Conservation (phyloP, 2,888 invertebrate genomes). For the Antheraea yamamai region DNA sequence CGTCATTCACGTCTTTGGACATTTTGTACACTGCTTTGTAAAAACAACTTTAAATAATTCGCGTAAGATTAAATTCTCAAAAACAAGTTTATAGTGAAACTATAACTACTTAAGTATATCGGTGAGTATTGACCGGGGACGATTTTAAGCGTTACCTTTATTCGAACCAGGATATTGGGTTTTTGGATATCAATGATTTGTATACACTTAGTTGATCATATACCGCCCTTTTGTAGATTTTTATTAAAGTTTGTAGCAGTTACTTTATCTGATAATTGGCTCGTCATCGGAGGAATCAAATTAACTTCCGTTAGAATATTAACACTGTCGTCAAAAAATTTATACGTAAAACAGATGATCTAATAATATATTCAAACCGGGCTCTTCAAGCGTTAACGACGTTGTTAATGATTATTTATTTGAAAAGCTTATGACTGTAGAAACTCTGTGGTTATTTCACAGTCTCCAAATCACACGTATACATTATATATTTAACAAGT, state of each 20-base stretch:
- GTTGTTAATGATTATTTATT: constrained; percentile 22
- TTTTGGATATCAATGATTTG: neutral
- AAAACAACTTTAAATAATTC: no score
- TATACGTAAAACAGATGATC: constrained; percentile 44
- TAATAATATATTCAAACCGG: constrained; percentile 30
- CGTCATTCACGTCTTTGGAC: no score
- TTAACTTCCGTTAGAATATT: constrained; percentile 41
- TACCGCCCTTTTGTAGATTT: neutral
- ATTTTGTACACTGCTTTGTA: no score
- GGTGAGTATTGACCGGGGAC: no score
- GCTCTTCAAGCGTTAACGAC: constrained; percentile 9
- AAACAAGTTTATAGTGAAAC: no score
- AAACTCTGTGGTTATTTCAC: constrained; percentile 5
- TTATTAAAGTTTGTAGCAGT: neutral
- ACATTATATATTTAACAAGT: constrained; percentile 6
- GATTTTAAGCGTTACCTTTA: no score
- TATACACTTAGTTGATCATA: neutral
- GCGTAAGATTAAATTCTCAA: no score
- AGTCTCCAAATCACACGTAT: neutral
- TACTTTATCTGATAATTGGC: constrained; percentile 9
- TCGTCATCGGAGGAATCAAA: constrained; percentile 38
- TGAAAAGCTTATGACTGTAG: constrained; percentile 13
- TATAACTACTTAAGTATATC: no score
- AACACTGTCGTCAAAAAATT: constrained; percentile 46
- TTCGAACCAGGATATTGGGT: no score